Percentiles rank a stretch among this genome's conserved stretches.
Conservation (phyloP, 1,140 invertebrate genomes). For the Ips nitidus region DNA sequence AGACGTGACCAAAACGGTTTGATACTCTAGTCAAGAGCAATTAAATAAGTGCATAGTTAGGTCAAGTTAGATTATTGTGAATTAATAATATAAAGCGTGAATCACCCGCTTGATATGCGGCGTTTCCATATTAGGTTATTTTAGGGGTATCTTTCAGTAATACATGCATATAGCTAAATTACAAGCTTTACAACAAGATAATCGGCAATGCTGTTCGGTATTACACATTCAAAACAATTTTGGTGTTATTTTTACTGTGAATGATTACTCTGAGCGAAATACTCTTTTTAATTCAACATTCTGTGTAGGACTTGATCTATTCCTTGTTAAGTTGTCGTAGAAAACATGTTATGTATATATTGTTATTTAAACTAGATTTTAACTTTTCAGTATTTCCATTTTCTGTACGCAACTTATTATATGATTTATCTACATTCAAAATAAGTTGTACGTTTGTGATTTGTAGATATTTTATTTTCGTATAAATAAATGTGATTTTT, state of each 20-base stretch:
- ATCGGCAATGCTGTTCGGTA: no score
- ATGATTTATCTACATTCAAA: background rate
- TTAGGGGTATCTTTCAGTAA: constrained; percentile 1
- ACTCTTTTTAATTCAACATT: constrained; percentile 5
- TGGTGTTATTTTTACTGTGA: no score
- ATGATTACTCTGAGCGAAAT: no score
- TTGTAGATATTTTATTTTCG: no score
- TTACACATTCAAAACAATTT: no score
- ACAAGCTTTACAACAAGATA: no score
- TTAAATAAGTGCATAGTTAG: background rate
- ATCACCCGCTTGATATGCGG: no score
- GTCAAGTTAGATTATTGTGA: background rate
- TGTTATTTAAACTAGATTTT: constrained; percentile 8
- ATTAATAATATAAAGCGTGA: constrained; percentile 3
- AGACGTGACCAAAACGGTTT: constrained; percentile 4
- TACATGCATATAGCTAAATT: no score
- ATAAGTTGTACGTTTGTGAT: background rate
- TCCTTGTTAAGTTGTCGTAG: constrained; percentile 18
- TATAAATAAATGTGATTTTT: no score
- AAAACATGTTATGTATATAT: constrained; percentile 22
- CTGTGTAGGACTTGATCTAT: no score
- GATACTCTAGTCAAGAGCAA: constrained; percentile 13
- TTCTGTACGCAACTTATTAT: background rate
- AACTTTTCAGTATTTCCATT: background rate
- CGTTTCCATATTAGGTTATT: background rate